phyloP scores from a whole-genome alignment of 1,140 invertebrate species.

The Drosophila funebris region DNA sequence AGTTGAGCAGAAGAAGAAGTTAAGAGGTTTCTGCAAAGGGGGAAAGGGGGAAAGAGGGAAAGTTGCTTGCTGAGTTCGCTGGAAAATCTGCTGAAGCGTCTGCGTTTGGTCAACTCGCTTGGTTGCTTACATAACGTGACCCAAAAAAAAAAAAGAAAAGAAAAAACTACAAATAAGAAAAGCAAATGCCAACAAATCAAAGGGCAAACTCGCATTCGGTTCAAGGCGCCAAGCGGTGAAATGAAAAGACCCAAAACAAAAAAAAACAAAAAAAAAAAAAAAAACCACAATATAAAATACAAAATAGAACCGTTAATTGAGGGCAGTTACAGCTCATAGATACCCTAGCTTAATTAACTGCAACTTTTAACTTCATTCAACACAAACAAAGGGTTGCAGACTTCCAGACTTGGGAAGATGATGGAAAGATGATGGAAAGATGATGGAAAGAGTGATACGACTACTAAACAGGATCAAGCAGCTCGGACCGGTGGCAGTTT shows the following conservation, averaged over 20 bases:
- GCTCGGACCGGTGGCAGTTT: no score
- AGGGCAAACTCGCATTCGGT: no score
- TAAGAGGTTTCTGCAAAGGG: background rate
- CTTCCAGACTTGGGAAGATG: no score
- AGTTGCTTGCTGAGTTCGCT: background rate
- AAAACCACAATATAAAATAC: background rate
- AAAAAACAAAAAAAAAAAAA: no score
- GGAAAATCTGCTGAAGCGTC: background rate
- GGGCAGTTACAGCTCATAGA: no score
- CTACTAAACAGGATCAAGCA: no score
- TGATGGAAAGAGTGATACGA: no score
- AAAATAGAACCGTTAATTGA: background rate
- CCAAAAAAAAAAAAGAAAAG: background rate
- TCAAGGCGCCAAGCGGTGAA: constrained; percentile 9
- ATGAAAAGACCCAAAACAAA: constrained; percentile 5
- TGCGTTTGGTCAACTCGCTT: background rate
- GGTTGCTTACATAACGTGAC: background rate
- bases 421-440: no score
- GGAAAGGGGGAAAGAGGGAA: background rate
- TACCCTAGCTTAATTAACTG: no score
- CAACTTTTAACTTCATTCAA: no score
- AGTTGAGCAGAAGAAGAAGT: no score
- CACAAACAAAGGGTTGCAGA: no score
- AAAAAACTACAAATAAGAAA: background rate
- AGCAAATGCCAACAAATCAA: background rate